phyloP scores from a whole-genome alignment of 2,113 vertebrate genomes.

The Danionella cerebrum region DNA sequence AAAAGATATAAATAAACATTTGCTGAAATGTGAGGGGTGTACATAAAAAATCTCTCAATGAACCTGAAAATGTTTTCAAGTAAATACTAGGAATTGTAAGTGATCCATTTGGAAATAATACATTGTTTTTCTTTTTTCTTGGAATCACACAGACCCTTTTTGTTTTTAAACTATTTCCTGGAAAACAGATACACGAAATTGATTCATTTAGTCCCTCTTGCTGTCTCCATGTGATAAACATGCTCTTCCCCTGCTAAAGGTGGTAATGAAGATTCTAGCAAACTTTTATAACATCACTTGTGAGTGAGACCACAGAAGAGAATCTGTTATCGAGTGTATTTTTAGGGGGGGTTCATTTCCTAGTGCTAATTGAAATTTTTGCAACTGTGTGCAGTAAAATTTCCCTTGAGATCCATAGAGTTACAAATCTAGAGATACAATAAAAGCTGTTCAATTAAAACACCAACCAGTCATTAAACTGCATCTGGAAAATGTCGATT shows the following conservation, averaged over 20 bases:
- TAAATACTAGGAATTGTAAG: too few relatives aligned
- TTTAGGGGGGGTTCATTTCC: background rate
- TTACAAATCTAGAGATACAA: background rate
- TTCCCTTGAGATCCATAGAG: background rate
- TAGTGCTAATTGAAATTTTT: conserved; percentile 32
- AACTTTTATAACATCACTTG: background rate
- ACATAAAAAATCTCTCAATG: too few relatives aligned
- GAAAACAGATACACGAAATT: background rate
- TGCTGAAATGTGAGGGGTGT: too few relatives aligned
- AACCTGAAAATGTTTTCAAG: too few relatives aligned
- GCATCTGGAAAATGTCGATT: conserved; percentile 15
- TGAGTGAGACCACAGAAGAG: background rate
- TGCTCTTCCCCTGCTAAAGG: background rate
- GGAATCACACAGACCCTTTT: too few relatives aligned
- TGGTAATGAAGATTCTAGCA: background rate
- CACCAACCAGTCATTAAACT: conserved; percentile 1
- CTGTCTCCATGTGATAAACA: background rate
- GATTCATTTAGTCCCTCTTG: background rate
- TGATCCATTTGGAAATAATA: too few relatives aligned
- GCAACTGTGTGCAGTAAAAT: conserved; percentile 5
- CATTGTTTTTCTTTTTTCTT: too few relatives aligned
- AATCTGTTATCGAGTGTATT: background rate
- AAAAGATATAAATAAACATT: too few relatives aligned
- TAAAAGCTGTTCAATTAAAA: background rate
- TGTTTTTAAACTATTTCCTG: too few relatives aligned